These are phyloP conservation scores for Plutella xylostella DNA, from an alignment of 2,888 invertebrate species.

Conservation along the genomic window DNA sequence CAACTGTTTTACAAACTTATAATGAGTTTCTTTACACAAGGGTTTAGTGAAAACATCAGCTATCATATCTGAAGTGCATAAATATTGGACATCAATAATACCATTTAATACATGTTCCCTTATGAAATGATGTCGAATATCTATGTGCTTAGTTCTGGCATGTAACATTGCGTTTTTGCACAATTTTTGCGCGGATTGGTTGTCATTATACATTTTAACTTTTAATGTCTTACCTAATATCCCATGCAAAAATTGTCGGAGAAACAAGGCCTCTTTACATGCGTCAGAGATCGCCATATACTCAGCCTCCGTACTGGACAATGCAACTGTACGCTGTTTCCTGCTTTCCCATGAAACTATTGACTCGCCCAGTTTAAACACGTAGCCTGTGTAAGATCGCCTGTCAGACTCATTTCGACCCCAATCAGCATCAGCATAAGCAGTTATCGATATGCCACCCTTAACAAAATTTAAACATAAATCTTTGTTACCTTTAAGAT, in stretches of 20 bases:
- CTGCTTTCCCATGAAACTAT: constrained; percentile 23
- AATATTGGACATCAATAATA: not conserved
- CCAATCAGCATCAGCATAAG: constrained; percentile 21
- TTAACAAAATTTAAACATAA: constrained; percentile 14
- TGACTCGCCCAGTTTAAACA: constrained; percentile 18
- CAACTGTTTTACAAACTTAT: not conserved
- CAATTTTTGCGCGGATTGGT: not conserved
- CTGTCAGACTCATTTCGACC: constrained; percentile 18
- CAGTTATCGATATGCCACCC: constrained; percentile 9
- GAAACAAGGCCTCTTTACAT: constrained; percentile 17
- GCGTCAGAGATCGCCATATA: constrained; percentile 24
- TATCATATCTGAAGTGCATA: constrained; percentile 2
- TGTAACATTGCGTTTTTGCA: not conserved
- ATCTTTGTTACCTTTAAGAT: constrained; percentile 15
- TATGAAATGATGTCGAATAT: constrained; percentile 4
- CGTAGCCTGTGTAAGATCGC: constrained; percentile 21
- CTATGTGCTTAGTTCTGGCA: constrained; percentile 4
- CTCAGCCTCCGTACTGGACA: constrained; percentile 28
- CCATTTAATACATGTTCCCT: not conserved
- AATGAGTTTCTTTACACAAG: not conserved
- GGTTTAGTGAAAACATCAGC: constrained; percentile 6
- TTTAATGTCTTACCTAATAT: not conserved
- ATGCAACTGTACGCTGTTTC: constrained; percentile 20
- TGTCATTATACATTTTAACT: constrained; percentile 3
- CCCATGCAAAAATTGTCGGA: constrained; percentile 1